Evolutionary conservation across 2,797 vertebrate species (phyloP).

Genomic region (Sebastes jordani): DNA sequence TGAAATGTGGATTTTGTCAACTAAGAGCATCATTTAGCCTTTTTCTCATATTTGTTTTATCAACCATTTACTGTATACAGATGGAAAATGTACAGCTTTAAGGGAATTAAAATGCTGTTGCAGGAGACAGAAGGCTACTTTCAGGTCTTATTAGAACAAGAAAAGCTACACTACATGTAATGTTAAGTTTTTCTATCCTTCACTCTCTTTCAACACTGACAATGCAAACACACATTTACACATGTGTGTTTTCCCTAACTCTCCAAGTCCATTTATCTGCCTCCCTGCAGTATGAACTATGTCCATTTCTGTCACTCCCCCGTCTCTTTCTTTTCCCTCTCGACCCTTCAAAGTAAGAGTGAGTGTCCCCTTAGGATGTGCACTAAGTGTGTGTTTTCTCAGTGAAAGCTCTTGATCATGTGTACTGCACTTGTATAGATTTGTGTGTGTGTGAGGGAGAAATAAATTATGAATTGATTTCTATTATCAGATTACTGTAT

Average conservation of each 20-base stretch:
- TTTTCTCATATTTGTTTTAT: not conserved
- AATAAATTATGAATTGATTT: constrained; percentile 39
- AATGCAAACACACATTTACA: not conserved
- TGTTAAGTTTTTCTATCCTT: not conserved
- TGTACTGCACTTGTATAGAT: not conserved
- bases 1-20: not conserved
- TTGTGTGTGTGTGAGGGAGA: not conserved
- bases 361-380: not conserved
- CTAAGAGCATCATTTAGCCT: not conserved
- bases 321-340: not conserved
- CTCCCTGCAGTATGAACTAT: not conserved
- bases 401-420: not conserved
- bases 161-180: not conserved
- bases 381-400: not conserved
- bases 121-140: not conserved
- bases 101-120: not conserved
- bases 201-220: not conserved
- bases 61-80: not conserved
- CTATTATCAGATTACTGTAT: constrained; percentile 21
- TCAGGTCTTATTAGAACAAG: not conserved
- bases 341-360: not conserved
- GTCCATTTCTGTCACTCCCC: not conserved
- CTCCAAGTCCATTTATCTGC: not conserved
- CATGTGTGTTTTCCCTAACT: not conserved
- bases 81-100: not conserved